Evolutionary conservation across 2,888 invertebrate species (phyloP).

Genomic region (Ptychoptera albimana): DNA sequence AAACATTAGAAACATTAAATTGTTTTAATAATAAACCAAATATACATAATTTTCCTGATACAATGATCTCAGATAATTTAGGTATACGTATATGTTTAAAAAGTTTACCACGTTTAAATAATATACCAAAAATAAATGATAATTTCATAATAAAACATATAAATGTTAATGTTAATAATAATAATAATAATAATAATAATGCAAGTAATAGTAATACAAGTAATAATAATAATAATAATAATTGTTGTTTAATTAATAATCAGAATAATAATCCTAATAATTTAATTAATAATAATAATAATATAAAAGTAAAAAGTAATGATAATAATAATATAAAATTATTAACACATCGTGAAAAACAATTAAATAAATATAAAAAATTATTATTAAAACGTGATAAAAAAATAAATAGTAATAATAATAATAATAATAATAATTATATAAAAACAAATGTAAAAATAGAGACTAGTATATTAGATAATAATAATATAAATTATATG

Average conservation of each 20-base stretch:
- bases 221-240: not conserved
- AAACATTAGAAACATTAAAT: slow-evolving; percentile 23
- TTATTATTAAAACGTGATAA: slow-evolving; percentile 29
- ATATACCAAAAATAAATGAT: slow-evolving; percentile 40
- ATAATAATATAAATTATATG: too few species aligned
- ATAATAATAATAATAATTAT: not conserved
- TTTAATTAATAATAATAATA: too few species aligned
- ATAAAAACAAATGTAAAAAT: not conserved
- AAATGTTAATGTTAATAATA: slow-evolving; percentile 2
- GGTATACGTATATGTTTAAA: slow-evolving; percentile 37
- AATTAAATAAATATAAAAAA: slow-evolving; percentile 29
- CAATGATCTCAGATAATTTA: slow-evolving; percentile 26
- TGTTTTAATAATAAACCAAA: slow-evolving; percentile 28
- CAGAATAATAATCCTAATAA: too few species aligned
- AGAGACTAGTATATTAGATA: not conserved
- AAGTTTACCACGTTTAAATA: slow-evolving; percentile 58
- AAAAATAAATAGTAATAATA: slow-evolving; percentile 10
- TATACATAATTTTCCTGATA: slow-evolving; percentile 30
- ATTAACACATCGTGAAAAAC: slow-evolving; percentile 25
- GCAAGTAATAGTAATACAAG: not conserved
- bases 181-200: not conserved
- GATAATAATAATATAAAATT: not conserved
- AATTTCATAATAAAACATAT: not conserved
- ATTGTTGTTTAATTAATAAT: too few species aligned
- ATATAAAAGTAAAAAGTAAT: too few species aligned